Base-by-base conservation (phyloP, 2,797 vertebrate species). In the Mastacembelus armatus region DNA sequence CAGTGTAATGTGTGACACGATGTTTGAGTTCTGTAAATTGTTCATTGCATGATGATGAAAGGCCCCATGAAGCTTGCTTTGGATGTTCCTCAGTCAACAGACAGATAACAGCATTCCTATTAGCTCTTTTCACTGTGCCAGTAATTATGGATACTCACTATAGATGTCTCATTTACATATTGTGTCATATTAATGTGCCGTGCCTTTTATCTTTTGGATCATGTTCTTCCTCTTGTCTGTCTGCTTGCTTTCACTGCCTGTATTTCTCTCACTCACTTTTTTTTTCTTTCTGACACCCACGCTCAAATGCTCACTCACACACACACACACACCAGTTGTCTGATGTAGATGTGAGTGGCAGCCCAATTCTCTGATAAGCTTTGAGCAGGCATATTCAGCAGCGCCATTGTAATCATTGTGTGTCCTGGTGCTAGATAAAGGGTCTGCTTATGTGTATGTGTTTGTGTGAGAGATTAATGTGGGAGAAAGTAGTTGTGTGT, bases 11-110 rank as follows among this genome's bases (percentile, higher is more conserved):
- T 44, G 30, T 40, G 70, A 71, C 66, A 66, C 61, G 45, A 12
- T 35, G 70, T 79, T 70, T 43, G 58, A 81, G 47, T 66, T 78
- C 71, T 77, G 68, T 85, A 84, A 87, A 86, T 80, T 77, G 81
- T 85, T 81, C 83, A 78, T 65, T 59, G 74, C 66, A 29, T 7
- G 12, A 68, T 84, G 85, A 89, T 87, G 69, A 91, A 89, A 87
- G 81, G 78, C 68, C 59, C 14, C 14, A 5, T 50, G 62, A 64
- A 45, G 70, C 58, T 35, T 30, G 71, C 71, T 71, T 58, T 48
- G 56, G 39, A 21, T 49, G 38, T 57, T 45, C 10, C 68, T 48
- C 38, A 35, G 60, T 15, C 73, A 30, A 21, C 80, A 66, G 63
- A 67, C 71, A 58, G 74, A 75, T 9, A 63, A 54, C 64, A 47